Evolutionary conservation across 2,888 invertebrate species (phyloP).

Genomic region (Xylophagus ater): DNA sequence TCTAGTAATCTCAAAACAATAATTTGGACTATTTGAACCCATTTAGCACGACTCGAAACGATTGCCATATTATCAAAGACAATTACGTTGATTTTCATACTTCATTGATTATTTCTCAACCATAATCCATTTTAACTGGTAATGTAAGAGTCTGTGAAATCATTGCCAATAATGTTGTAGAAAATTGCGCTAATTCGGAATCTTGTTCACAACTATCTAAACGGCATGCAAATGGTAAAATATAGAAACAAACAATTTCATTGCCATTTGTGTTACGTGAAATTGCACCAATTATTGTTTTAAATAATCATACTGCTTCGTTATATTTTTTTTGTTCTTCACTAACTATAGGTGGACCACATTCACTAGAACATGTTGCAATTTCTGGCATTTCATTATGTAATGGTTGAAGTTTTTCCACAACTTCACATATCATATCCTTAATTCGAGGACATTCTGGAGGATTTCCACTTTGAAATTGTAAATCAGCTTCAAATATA

Average conservation of each 20-base stretch:
- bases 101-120: conserved; percentile 18
- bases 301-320: conserved; percentile 53
- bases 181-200: conserved; percentile 59
- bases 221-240: conserved; percentile 55
- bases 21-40: conserved; percentile 47
- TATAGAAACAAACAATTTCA: conserved; percentile 46
- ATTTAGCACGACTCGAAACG: conserved; percentile 41
- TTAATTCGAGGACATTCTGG: conserved; percentile 38
- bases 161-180: conserved; percentile 54
- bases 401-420: conserved; percentile 41
- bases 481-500: conserved; percentile 45
- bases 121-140: conserved; percentile 20
- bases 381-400: conserved; percentile 34
- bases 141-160: conserved; percentile 45
- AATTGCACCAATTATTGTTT: conserved; percentile 45
- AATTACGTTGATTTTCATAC: conserved; percentile 39
- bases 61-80: conserved; percentile 62
- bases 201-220: conserved; percentile 68
- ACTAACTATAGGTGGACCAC: too few species aligned
- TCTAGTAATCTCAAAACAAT: conserved; percentile 57
- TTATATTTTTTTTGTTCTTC: conserved; percentile 39
- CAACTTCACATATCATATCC: conserved; percentile 42
- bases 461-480: conserved; percentile 32
- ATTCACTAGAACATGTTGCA: too few species aligned
- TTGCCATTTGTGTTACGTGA: conserved; percentile 39